Evolutionary conservation across 2,888 invertebrate genomes (phyloP).

Genomic region (Arctia plantaginis): DNA sequence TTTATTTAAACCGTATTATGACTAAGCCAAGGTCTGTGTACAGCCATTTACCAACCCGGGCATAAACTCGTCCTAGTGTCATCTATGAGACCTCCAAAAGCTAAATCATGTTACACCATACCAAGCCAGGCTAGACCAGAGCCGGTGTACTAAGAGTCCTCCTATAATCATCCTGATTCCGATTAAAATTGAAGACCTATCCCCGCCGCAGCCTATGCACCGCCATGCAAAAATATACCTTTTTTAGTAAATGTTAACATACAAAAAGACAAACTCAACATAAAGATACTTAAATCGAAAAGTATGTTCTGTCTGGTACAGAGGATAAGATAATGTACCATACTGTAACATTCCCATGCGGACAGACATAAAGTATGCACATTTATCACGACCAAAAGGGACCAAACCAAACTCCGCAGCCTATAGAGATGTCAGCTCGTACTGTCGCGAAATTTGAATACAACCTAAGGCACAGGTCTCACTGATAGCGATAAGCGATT

Average conservation of each 20-base stretch:
- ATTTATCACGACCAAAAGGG: slow-evolving; percentile 51
- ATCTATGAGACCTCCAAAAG: neutral
- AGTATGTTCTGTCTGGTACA: slow-evolving; percentile 37
- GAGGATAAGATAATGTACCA: slow-evolving; percentile 41
- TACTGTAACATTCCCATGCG: slow-evolving; percentile 39
- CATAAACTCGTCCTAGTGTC: neutral
- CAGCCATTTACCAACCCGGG: neutral
- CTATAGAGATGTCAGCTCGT: slow-evolving; percentile 50
- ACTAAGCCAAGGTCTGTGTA: too few species aligned
- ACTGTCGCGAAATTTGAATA: slow-evolving; percentile 50
- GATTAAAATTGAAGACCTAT: too few species aligned
- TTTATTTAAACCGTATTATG: too few species aligned
- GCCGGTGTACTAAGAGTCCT: neutral
- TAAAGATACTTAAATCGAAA: slow-evolving; percentile 22
- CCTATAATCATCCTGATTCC: neutral
- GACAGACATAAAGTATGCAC: slow-evolving; percentile 42
- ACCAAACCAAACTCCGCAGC: slow-evolving; percentile 34
- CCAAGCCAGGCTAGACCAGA: neutral
- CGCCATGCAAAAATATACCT: neutral
- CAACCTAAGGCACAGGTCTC: slow-evolving; percentile 11
- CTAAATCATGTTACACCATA: neutral
- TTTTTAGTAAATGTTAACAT: neutral
- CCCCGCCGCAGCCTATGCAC: too few species aligned
- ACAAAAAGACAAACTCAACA: neutral
- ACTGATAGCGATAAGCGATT: slow-evolving; percentile 3